These are phyloP conservation scores for Hyperoplus immaculatus DNA, from an alignment of 2,797 vertebrate genomes.

Conservation along the genomic window DNA sequence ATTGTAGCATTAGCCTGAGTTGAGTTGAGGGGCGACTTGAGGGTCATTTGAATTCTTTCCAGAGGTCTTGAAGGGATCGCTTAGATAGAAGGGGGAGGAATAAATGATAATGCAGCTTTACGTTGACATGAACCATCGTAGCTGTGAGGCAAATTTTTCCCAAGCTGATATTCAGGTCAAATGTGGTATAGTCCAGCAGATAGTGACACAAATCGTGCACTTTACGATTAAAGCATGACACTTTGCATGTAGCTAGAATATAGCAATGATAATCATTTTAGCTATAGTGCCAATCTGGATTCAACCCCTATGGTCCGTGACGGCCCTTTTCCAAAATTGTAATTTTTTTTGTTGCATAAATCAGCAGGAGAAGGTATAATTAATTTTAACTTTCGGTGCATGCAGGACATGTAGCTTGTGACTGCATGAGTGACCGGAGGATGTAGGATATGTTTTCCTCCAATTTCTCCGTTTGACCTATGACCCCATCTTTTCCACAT, in stretches of 20 bases:
- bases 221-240: too few species aligned
- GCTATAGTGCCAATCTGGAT: too few species aligned
- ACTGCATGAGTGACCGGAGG: constrained; percentile 29
- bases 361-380: constrained; percentile 9
- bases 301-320: too few species aligned
- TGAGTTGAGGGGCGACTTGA: constrained; percentile 20
- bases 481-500: constrained; percentile 26
- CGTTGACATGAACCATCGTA: constrained; percentile 13
- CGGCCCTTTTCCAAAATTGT: too few species aligned
- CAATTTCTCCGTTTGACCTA: constrained; percentile 52
- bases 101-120: constrained; percentile 33
- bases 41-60: constrained; percentile 39
- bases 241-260: too few species aligned
- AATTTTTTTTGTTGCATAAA: constrained; percentile 30
- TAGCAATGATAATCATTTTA: too few species aligned
- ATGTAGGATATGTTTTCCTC: constrained; percentile 43
- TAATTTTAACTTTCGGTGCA: constrained; percentile 8
- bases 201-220: too few species aligned
- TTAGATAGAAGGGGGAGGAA: constrained; percentile 2
- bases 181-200: constrained; percentile 27
- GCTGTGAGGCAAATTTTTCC: constrained; percentile 27
- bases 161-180: constrained; percentile 32
- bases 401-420: constrained; percentile 7
- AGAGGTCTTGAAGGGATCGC: constrained; percentile 35
- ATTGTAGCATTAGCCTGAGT: constrained; percentile 29